Percentiles rank a stretch among this genome's conserved stretches.
These are phyloP conservation scores for Scaptomyza graminum DNA, from an alignment of 1,140 invertebrate genomes.

Conservation along the genomic window DNA sequence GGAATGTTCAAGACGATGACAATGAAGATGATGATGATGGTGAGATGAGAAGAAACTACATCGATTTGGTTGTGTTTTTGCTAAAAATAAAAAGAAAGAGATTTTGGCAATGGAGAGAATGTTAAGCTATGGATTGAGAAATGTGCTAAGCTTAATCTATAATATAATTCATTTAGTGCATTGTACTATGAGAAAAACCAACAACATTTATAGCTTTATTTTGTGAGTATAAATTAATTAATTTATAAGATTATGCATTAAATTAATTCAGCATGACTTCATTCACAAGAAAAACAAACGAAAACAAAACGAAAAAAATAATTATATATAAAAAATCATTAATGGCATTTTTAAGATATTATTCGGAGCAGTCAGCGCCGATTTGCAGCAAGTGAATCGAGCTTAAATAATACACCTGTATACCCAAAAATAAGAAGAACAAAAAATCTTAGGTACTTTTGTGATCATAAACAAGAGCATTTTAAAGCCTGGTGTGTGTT, in stretches of 20 bases:
- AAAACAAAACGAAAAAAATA: slow-evolving; percentile 14
- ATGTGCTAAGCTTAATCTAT: slow-evolving; percentile 57
- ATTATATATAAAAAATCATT: slow-evolving; percentile 41
- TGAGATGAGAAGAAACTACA: slow-evolving; percentile 62
- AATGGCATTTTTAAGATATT: slow-evolving; percentile 69
- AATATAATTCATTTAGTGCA: slow-evolving; percentile 68
- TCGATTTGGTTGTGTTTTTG: slow-evolving; percentile 83
- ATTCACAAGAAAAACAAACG: slow-evolving; percentile 33
- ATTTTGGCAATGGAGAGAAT: slow-evolving; percentile 16
- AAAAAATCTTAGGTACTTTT: slow-evolving; percentile 23
- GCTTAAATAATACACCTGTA: slow-evolving; percentile 50
- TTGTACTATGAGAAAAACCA: slow-evolving; percentile 58
- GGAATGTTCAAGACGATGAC: neutral
- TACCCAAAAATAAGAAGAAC: slow-evolving; percentile 15
- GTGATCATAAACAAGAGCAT: slow-evolving; percentile 51
- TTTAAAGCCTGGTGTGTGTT: slow-evolving; percentile 67
- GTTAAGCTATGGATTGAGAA: slow-evolving; percentile 38
- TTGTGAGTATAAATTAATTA: slow-evolving; percentile 76
- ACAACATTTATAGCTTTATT: slow-evolving; percentile 81
- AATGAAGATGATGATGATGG: neutral
- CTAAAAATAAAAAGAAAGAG: slow-evolving; percentile 40
- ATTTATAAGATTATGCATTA: slow-evolving; percentile 72
- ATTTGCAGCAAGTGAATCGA: slow-evolving; percentile 74
- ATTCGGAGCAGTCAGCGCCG: slow-evolving; percentile 64
- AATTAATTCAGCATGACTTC: slow-evolving; percentile 71